A percentile compares a stretch with the other conserved stretches of the same genome.
Conservation (phyloP, 2,888 invertebrate species). For the Eupithecia exiguata region DNA sequence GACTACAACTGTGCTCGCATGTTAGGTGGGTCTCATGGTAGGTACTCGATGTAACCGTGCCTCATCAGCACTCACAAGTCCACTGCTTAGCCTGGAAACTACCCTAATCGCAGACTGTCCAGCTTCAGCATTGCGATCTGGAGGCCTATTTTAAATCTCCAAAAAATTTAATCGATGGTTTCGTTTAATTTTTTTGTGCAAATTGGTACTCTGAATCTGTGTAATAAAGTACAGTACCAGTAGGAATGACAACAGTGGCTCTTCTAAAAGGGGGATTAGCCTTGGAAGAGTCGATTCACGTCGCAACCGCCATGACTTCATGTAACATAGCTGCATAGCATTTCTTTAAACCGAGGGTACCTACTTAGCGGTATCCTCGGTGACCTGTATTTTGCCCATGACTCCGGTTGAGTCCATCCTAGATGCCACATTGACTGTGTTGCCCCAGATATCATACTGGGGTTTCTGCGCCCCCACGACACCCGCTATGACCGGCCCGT, state of each 20-base stretch:
- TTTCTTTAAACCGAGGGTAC: slow-evolving; percentile 26
- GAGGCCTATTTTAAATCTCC: too few relatives aligned
- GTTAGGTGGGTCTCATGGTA: not conserved
- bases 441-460: slow-evolving; percentile 99
- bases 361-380: slow-evolving; percentile 78
- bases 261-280: too few relatives aligned
- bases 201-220: too few relatives aligned
- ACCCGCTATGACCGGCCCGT: slow-evolving; percentile 97
- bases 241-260: too few relatives aligned
- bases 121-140: too few relatives aligned
- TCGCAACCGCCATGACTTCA: not conserved
- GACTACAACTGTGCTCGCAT: not conserved
- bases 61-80: not conserved
- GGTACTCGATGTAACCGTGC: not conserved
- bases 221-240: too few relatives aligned
- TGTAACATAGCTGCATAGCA: too few relatives aligned
- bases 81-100: too few relatives aligned
- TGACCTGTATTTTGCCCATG: slow-evolving; percentile 93
- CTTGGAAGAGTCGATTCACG: not conserved
- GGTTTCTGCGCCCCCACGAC: slow-evolving; percentile 99
- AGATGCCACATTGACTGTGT: slow-evolving; percentile 98
- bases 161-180: too few relatives aligned
- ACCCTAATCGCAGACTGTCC: too few relatives aligned
- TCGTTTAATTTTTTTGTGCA: too few relatives aligned
- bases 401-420: slow-evolving; percentile 98